Evolutionary conservation across 2,888 invertebrate species (phyloP), one percentile per base, ranked within the genome.

Genomic region (Synergus itoensis): DNA sequence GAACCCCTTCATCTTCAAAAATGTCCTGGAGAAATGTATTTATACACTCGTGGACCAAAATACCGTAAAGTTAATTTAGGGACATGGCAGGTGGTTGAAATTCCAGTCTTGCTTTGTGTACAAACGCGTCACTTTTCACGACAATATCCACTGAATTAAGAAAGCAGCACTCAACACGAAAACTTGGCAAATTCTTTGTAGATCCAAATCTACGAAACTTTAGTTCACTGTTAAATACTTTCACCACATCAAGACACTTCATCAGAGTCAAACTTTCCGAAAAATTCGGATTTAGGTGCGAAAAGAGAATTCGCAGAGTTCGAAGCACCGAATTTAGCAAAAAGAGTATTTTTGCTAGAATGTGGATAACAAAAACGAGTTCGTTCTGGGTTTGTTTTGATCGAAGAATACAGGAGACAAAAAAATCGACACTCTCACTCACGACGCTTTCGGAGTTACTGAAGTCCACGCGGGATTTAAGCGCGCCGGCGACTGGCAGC

Each of bases 381-480:
- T 36, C 53, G 43, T 76, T 48, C 14, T n/a, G 48, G 36, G 40
- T 57, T 60, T 65, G 65, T 65, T 65, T 77, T 57, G 64, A 48
- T 53, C 63, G 63, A 9, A 45, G 16, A 53, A 62, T 40, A 28
- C 12, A 67, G 11, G 41, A 28, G 41, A 14, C 12, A 18, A 53
- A 21, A 65, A 8, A 18, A 65, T 21, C 77, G 48, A 62, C 48
- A 79, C 43, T 60, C 82, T 83, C 76, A 57, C 84, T 80, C 81
- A 75, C 86, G 84, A 85, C 84, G 86, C 89, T 87, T 88, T 83
- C 88, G 88, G 86, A 86, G 86, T 85, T 87, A 91, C 91, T 91
- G 87, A 88, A 81, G 79, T 81, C 83, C 81, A 81, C 82, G 82
- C 41, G 78, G 80, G 69, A 76, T 53, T 45, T 41, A 76, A 83